Percentiles rank a stretch among this genome's conserved stretches.
Conservation (phyloP, 1,140 invertebrate species). For the Conopomorpha cramerella region DNA sequence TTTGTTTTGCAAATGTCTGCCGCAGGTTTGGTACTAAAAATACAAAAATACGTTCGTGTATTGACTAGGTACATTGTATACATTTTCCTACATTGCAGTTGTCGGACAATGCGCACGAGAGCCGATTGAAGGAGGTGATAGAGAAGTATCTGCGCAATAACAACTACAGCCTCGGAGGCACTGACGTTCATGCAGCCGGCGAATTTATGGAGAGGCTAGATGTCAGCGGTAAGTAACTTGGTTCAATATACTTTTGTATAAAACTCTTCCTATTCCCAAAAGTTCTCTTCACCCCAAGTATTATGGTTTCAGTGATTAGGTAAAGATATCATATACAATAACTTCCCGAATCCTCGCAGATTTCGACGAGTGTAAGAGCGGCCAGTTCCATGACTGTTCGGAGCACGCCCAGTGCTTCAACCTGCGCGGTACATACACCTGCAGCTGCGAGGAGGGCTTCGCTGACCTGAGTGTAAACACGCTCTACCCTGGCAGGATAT, state of each 20-base stretch:
- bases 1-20: no score
- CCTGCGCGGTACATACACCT: constrained; percentile 82
- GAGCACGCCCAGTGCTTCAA: constrained; percentile 84
- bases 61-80: not conserved
- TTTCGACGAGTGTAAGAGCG: constrained; percentile 79
- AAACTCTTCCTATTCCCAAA: no score
- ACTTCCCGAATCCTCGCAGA: constrained; percentile 54
- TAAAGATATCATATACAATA: no score
- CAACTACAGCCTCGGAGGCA: constrained; percentile 81
- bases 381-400: constrained; percentile 82
- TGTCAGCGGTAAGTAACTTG: constrained; percentile 61
- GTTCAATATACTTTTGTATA: constrained; percentile 65
- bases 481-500: constrained; percentile 78
- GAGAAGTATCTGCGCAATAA: constrained; percentile 75
- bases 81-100: constrained; percentile 58
- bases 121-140: constrained; percentile 70
- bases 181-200: constrained; percentile 72
- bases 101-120: constrained; percentile 77
- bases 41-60: no score
- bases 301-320: no score
- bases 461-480: constrained; percentile 79
- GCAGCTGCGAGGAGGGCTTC: constrained; percentile 81
- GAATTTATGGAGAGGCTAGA: constrained; percentile 63
- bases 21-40: no score
- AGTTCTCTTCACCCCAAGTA: no score